Evolutionary conservation across 2,113 vertebrate genomes (phyloP).

Genomic region (Entomyzon cyanotis): DNA sequence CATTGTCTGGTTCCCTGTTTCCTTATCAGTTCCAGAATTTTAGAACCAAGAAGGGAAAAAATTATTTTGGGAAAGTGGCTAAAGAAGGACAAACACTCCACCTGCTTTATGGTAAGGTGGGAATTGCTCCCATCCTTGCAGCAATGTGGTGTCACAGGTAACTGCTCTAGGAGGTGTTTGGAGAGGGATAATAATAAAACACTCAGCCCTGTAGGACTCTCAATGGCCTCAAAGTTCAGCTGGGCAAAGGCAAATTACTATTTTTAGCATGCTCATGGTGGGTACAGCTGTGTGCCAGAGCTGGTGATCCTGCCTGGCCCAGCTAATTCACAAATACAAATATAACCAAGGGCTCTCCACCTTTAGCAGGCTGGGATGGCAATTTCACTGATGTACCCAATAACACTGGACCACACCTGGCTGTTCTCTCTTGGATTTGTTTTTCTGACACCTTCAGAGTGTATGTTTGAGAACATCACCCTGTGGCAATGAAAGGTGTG

Average conservation of each 20-base stretch:
- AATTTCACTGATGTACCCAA: background rate
- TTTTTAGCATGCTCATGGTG: background rate
- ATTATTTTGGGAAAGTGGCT: background rate
- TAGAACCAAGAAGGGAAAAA: background rate
- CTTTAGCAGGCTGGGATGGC: background rate
- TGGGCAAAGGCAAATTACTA: background rate
- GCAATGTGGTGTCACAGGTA: background rate
- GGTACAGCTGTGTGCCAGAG: background rate
- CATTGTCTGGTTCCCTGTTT: background rate
- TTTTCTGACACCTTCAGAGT: background rate
- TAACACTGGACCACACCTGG: background rate
- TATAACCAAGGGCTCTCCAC: background rate
- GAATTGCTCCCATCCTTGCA: background rate
- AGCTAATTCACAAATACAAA: background rate
- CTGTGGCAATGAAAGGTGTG: rapidly evolving
- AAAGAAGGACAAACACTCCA: rapidly evolving
- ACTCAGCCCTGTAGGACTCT: background rate
- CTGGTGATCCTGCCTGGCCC: background rate
- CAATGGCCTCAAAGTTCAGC: background rate
- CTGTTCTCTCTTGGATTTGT: background rate
- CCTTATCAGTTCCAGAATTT: background rate
- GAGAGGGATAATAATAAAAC: background rate
- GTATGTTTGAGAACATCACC: background rate
- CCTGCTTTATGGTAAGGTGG: background rate
- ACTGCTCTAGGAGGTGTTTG: background rate